These are phyloP conservation scores for Spodoptera littoralis DNA, from an alignment of 2,888 invertebrate genomes.

Conservation along the genomic window DNA sequence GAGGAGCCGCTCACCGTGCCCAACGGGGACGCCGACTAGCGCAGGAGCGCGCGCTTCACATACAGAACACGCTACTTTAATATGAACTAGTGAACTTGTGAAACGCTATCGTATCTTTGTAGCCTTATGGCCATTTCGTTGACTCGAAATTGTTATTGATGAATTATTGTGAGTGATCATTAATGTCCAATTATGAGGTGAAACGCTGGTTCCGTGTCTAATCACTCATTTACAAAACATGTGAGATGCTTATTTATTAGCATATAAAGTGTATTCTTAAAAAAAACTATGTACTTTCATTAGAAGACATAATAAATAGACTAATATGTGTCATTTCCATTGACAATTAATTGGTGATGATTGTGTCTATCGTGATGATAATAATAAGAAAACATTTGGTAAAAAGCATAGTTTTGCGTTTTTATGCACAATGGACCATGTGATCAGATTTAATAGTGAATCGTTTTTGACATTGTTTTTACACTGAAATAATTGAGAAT, in stretches of 20 bases:
- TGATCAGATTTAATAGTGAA: slow-evolving; percentile 85
- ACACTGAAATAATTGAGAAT: slow-evolving; percentile 79
- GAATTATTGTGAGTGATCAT: slow-evolving; percentile 76
- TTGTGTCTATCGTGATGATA: slow-evolving; percentile 81
- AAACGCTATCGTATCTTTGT: slow-evolving; percentile 64
- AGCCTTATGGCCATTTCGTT: slow-evolving; percentile 65
- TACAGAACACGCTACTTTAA: slow-evolving; percentile 71
- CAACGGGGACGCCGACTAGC: slow-evolving; percentile 91
- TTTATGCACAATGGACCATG: slow-evolving; percentile 85
- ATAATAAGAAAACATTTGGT: slow-evolving; percentile 77
- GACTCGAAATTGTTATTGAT: slow-evolving; percentile 67
- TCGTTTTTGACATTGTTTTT: slow-evolving; percentile 86
- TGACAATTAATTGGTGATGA: slow-evolving; percentile 83
- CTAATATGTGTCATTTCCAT: slow-evolving; percentile 76
- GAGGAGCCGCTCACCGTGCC: slow-evolving; percentile 92
- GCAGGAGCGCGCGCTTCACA: slow-evolving; percentile 69
- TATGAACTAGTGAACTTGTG: slow-evolving; percentile 76
- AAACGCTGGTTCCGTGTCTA: slow-evolving; percentile 69
- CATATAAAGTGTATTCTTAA: slow-evolving; percentile 77
- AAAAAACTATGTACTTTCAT: slow-evolving; percentile 80
- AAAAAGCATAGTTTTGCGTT: slow-evolving; percentile 81
- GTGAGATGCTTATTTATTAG: slow-evolving; percentile 76
- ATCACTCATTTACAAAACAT: slow-evolving; percentile 67
- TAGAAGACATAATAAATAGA: slow-evolving; percentile 80
- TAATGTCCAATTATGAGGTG: slow-evolving; percentile 61